A percentile compares a stretch with the other conserved stretches of the same genome.
phyloP scores from a whole-genome alignment of 2,888 invertebrate species.

The Opisthograptis luteolata region DNA sequence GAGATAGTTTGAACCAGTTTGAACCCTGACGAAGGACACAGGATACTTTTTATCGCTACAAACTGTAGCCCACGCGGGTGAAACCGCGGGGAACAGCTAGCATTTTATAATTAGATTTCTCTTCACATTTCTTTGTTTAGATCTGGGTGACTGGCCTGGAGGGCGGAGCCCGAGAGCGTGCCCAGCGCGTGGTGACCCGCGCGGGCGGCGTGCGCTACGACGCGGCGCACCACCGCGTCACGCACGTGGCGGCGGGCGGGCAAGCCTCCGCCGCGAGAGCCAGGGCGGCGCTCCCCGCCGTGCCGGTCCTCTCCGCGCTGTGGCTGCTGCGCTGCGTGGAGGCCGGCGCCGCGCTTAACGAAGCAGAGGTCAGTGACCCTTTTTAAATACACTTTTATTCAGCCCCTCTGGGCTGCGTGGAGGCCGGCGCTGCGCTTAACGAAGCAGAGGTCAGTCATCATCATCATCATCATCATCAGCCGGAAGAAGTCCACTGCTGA shows the following conservation, averaged over 20 bases:
- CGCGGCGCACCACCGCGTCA: constrained; percentile 88
- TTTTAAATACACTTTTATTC: no score
- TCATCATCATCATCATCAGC: no score
- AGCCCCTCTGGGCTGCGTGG: constrained; percentile 89
- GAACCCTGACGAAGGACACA: no score
- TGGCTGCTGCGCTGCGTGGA: constrained; percentile 92
- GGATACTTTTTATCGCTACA: no score
- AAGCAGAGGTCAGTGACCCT: constrained; percentile 55
- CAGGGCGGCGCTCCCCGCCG: constrained; percentile 63
- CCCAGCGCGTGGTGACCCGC: constrained; percentile 69
- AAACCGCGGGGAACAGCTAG: neutral
- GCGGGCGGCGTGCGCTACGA: constrained; percentile 93
- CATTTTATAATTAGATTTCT: neutral
- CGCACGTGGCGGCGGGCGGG: constrained; percentile 90
- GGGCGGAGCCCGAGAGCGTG: constrained; percentile 67
- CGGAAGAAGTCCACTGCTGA: no score
- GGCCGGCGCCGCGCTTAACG: constrained; percentile 57
- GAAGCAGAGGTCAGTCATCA: constrained; percentile 58
- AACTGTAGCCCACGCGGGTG: no score
- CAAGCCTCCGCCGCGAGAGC: constrained; percentile 43
- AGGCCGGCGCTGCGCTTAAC: constrained; percentile 58
- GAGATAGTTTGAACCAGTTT: no score
- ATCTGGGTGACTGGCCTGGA: constrained; percentile 71
- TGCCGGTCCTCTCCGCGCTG: constrained; percentile 86
- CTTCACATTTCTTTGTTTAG: no score